Evolutionary conservation across 2,797 vertebrate genomes (phyloP), one percentile per base, ranked within the genome.

Genomic region (Pipistrellus pygmaeus): DNA sequence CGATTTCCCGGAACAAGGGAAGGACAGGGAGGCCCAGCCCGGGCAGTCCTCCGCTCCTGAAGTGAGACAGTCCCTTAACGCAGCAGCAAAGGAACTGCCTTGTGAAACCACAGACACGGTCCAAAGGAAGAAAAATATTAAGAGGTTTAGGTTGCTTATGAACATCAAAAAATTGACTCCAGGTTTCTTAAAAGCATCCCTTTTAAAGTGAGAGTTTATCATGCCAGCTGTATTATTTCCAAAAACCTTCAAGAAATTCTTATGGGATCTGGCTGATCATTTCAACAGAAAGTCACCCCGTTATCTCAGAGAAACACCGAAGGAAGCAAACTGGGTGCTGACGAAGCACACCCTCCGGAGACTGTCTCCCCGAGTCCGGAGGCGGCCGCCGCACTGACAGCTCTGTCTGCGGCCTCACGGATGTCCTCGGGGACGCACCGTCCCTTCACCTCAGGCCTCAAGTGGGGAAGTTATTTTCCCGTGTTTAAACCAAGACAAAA

Each of bases 241-340:
- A 78, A 73, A 94, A 80, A 73, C 73, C 62, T 93, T 82, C 21
- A 75, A 68, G 81, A 88, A 75, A 88, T 82, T 82, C n/a, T 90
- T 93, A 51, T 12, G 76, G 38, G 41, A 66, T 35, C 4, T 60
- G 71, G 25, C 38, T 71, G 21, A 32, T 88, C 38, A 94, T 91
- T 93, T 83, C 35, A 60, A 78, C 48, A 88, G 71, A 72, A 48
- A 13, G 38, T 82, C 64, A 66, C 51, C 57, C 64, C 85, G 18
- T 90, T 94, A 89, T 94, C 75, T 78, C 38, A 88, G 82, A 85
- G 90, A 82, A 86, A 25, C 80, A 82, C 3, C 20, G 20, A 82
- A 84, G 46, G 75, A 85, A 66, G 57, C 46, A 68, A 51, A 78
- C 55, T 95, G 60, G 48, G 27, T 77, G 38, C 35, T 55, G 87